phyloP scores from a whole-genome alignment of 2,888 invertebrate species.

The Cremastinae sp. region DNA sequence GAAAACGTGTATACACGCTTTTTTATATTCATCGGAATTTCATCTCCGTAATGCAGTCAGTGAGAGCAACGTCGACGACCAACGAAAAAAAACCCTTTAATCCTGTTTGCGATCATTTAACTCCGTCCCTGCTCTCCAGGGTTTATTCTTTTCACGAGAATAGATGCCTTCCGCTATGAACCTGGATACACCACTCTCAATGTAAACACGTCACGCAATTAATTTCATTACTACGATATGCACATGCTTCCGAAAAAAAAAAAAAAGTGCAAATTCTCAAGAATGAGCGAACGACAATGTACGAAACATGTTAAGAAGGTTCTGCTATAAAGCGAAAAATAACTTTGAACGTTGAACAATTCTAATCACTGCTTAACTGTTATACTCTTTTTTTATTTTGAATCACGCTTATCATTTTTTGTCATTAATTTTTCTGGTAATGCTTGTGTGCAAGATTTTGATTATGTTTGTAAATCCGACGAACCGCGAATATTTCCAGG shows the following conservation, averaged over 20 bases:
- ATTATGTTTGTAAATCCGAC: constrained; percentile 28
- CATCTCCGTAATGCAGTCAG: constrained; percentile 32
- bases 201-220: not conserved
- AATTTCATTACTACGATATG: constrained; percentile 21
- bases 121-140: constrained; percentile 23
- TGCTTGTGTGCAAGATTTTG: constrained; percentile 10
- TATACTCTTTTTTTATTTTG: too few species aligned
- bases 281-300: too few species aligned
- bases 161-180: not conserved
- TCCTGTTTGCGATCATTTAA: constrained; percentile 11
- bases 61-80: constrained; percentile 24
- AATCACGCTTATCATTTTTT: not conserved
- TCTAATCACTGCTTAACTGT: too few species aligned
- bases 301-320: too few species aligned
- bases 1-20: not conserved
- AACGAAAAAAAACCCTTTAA: constrained; percentile 23
- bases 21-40: constrained; percentile 31
- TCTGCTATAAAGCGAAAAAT: too few species aligned
- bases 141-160: constrained; percentile 14
- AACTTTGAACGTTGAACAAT: constrained; percentile 35
- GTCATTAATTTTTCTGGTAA: not conserved
- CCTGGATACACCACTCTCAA: constrained; percentile 16
- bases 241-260: not conserved
- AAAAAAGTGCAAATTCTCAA: too few species aligned
- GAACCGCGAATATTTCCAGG: constrained; percentile 42